phyloP scores from a whole-genome alignment of 35 echinoderm and acorn worm genomes.

The Holothuria glaberrima region DNA sequence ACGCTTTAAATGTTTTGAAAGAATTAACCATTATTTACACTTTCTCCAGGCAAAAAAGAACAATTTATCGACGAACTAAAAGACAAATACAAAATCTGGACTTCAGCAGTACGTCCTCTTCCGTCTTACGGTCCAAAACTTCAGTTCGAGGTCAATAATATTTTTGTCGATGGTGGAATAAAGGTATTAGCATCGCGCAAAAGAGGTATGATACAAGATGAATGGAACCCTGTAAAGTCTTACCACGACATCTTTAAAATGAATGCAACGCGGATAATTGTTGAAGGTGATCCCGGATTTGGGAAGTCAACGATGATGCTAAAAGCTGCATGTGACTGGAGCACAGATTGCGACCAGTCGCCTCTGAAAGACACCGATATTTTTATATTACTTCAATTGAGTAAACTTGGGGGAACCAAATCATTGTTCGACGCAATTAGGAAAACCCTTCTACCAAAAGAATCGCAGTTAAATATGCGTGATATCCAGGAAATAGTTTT shows the following conservation, averaged over 20 bases:
- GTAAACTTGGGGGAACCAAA: background rate
- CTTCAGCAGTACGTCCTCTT: background rate
- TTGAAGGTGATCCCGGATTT: constrained; percentile 18
- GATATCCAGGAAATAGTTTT: background rate
- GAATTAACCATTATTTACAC: background rate
- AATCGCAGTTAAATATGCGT: background rate
- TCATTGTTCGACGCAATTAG: constrained; percentile 14
- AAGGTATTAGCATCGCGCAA: background rate
- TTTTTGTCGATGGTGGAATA: constrained; percentile 15
- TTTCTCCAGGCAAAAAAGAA: background rate
- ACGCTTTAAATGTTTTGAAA: background rate
- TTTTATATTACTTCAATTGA: constrained; percentile 11
- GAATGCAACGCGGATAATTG: background rate
- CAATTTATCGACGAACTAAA: background rate
- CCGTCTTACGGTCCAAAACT: background rate
- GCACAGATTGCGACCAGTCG: background rate
- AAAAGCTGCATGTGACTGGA: constrained; percentile 30
- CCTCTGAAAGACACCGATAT: background rate
- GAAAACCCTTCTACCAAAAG: constrained; percentile 8
- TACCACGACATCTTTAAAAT: background rate
- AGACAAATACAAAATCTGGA: constrained; percentile 8
- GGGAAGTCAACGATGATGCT: constrained; percentile 39
- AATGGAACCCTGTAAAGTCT: background rate
- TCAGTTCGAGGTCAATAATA: background rate
- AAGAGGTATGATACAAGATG: background rate